Percentiles rank a stretch among this genome's conserved stretches.
These are phyloP conservation scores for Hirtodrosophila histrioides DNA, from an alignment of 2,888 invertebrate species.

Conservation along the genomic window DNA sequence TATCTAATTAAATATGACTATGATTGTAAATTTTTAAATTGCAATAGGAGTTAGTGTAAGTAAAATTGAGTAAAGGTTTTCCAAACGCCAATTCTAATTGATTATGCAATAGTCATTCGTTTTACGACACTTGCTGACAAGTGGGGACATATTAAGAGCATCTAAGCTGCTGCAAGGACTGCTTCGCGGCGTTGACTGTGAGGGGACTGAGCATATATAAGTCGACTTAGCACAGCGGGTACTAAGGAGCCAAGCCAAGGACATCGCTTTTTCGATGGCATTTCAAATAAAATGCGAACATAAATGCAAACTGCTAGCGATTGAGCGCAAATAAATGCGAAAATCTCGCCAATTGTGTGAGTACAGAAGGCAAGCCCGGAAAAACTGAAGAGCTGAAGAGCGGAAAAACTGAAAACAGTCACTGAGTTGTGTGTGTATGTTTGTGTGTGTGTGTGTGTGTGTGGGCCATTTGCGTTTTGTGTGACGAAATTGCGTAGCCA, in stretches of 20 bases:
- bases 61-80: constrained; percentile 24
- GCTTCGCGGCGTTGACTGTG: no score
- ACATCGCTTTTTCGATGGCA: constrained; percentile 60
- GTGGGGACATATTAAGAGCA: constrained; percentile 23
- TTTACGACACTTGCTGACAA: constrained; percentile 37
- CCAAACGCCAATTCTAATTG: constrained; percentile 33
- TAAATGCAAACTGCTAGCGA: constrained; percentile 56
- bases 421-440: constrained; percentile 8
- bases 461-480: constrained; percentile 56
- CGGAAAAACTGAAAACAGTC: constrained; percentile 7
- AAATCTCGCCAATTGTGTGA: constrained; percentile 61
- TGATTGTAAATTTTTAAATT: not conserved
- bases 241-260: constrained; percentile 24
- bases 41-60: not conserved
- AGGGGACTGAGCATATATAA: not conserved
- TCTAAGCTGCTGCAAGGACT: constrained; percentile 23
- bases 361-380: constrained; percentile 15
- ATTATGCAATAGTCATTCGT: constrained; percentile 50
- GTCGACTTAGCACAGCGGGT: constrained; percentile 7
- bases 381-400: constrained; percentile 1
- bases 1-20: constrained; percentile 9
- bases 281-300: constrained; percentile 67
- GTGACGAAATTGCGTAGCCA: constrained; percentile 62
- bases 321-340: constrained; percentile 65
- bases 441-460: no score